Percentiles rank a stretch among this genome's conserved stretches.
These are phyloP conservation scores for Sterna hirundo DNA, from an alignment of 2,113 vertebrate genomes.

Conservation along the genomic window DNA sequence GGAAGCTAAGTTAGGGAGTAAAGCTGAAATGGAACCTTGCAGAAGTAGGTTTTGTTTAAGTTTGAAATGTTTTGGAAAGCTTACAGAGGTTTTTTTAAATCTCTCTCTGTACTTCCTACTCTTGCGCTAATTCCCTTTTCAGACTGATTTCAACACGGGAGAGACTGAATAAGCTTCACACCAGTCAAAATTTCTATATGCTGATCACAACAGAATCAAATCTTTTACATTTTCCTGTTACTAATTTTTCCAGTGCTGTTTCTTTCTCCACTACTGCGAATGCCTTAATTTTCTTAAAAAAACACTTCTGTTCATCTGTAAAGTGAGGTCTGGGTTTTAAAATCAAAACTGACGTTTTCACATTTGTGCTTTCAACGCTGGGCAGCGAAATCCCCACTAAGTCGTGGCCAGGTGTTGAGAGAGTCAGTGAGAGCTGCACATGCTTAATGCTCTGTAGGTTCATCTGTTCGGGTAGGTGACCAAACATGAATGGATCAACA, in stretches of 20 bases:
- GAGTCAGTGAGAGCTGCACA: not conserved
- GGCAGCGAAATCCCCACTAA: not conserved
- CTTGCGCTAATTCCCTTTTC: not conserved
- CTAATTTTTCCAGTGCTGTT: not conserved
- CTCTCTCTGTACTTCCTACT: not conserved
- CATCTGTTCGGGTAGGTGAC: not conserved
- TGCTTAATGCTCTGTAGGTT: not conserved
- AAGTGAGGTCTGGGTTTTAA: not conserved
- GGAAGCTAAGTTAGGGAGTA: not conserved
- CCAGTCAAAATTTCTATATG: not conserved
- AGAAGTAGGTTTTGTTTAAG: not conserved
- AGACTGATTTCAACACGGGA: not conserved
- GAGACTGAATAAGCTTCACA: not conserved
- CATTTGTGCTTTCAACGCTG: not conserved
- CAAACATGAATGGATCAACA: not conserved
- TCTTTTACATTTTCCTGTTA: not conserved
- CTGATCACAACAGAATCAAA: not conserved
- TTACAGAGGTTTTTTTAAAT: not conserved
- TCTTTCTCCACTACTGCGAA: not conserved
- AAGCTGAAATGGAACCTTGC: not conserved
- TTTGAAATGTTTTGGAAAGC: constrained; percentile 28
- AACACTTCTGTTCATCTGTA: not conserved
- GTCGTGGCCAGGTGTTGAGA: not conserved
- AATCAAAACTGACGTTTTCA: not conserved
- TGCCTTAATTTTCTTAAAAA: not conserved